Base-by-base conservation (phyloP, 1,140 invertebrate species). In the Eupeodes corollae region DNA sequence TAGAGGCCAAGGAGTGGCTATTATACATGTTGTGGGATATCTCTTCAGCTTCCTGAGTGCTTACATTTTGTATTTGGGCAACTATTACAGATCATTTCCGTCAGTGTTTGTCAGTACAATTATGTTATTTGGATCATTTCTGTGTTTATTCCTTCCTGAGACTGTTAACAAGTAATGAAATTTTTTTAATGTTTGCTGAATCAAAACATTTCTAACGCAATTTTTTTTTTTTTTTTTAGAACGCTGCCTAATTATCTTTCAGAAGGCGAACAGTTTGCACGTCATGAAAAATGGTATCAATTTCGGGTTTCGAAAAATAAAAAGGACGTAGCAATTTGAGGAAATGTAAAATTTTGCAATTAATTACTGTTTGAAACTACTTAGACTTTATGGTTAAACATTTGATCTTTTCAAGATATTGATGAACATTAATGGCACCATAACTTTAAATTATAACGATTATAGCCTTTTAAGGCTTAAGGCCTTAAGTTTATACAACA, bases 91-190 rank as follows among this genome's bases (percentile, higher is more conserved):
- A 34, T 73, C 78, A 0, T 57, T 77, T 12, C 70, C 77, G 0
- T 71, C 74, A 19, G 47, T 76, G n/a, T 59, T 78, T 21, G 62
- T 80, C 18, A 77, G 76, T 19, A 38, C 67, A 0, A 57, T 79
- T 10, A 61, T 77, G 14, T 59, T 79, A 3, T 53, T 72, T 3
- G 78, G 74, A 2, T 74, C 75, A 6, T 53, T 66, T 0, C 57
- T 77, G 6, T 77, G 75, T 46, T 56, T 79, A n/a, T 62, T 75
- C n/a, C 59, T 82, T 18, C 77, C 79, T 3, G 79, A 82, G 60
- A 81, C 79, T 1, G 56, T 79, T 5, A 65, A 75, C 19, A 63
- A 73, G 58, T 63, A 30, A 55, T 58, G 10, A 14, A 26, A 46
- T 9, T 12, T 15, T 10, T 6, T 9, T 8, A 9, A 14, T 15